phyloP scores from a whole-genome alignment of 1,140 invertebrate genomes.

The Orussus abietinus region DNA sequence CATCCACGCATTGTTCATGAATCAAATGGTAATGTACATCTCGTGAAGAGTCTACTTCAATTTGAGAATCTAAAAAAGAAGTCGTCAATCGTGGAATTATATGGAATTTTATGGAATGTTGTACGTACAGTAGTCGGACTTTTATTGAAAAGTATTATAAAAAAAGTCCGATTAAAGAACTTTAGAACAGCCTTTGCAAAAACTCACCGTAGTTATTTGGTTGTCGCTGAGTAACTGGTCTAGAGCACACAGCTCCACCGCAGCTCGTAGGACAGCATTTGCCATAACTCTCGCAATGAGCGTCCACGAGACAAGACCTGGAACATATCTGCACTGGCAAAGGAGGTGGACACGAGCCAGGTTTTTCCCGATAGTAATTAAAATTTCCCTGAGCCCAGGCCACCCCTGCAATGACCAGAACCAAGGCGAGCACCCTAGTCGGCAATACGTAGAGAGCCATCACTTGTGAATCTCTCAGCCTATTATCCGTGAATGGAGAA shows the following conservation, averaged over 20 bases:
- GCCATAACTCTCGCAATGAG: constrained; percentile 34
- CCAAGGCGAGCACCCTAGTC: too few species aligned
- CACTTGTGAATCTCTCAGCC: too few species aligned
- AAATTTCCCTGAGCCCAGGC: too few species aligned
- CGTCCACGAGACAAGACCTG: constrained; percentile 35
- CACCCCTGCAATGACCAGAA: too few species aligned
- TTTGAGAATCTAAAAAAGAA: not conserved
- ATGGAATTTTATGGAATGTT: constrained; percentile 12
- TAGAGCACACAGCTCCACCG: constrained; percentile 55
- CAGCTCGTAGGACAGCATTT: constrained; percentile 57
- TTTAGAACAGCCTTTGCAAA: not conserved
- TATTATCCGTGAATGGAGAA: too few species aligned
- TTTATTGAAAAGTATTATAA: constrained; percentile 2
- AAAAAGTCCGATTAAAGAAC: not conserved
- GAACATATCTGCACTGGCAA: constrained; percentile 38
- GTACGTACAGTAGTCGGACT: not conserved
- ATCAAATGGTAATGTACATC: not conserved
- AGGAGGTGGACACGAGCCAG: constrained; percentile 43
- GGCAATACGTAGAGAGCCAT: too few species aligned
- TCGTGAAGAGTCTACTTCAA: not conserved
- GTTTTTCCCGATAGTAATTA: constrained; percentile 26
- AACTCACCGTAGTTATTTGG: constrained; percentile 19
- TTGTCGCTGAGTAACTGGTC: constrained; percentile 46
- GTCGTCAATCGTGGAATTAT: not conserved
- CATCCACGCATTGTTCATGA: constrained; percentile 1